A percentile compares a stretch with the other conserved stretches of the same genome.
phyloP scores from a whole-genome alignment of 2,797 vertebrate species.

The Fistularia tabacaria region DNA sequence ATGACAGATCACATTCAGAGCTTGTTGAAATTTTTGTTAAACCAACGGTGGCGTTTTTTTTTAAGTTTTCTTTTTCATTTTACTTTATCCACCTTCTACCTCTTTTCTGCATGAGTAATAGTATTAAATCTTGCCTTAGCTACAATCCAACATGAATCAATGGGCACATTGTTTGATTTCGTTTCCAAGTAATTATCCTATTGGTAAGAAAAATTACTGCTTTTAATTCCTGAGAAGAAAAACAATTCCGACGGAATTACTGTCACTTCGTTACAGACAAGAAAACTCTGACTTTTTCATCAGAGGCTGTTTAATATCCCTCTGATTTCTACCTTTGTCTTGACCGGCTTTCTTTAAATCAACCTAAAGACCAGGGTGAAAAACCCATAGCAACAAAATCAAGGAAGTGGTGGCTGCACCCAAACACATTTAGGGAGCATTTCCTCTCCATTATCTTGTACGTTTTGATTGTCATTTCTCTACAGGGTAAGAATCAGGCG shows the following conservation, averaged over 20 bases:
- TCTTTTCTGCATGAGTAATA: slow-evolving; percentile 24
- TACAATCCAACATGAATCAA: slow-evolving; percentile 43
- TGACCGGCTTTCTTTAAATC: neutral
- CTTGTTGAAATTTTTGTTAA: no score
- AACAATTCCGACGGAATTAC: slow-evolving; percentile 45
- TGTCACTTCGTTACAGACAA: slow-evolving; percentile 36
- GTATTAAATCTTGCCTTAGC: slow-evolving; percentile 16
- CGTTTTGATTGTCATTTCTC: slow-evolving; percentile 67
- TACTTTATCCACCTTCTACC: slow-evolving; percentile 9
- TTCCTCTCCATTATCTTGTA: slow-evolving; percentile 42
- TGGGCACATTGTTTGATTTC: slow-evolving; percentile 42
- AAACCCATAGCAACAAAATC: neutral
- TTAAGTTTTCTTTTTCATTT: neutral
- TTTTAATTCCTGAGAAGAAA: slow-evolving; percentile 44
- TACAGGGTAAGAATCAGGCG: slow-evolving; percentile 48
- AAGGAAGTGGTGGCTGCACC: slow-evolving; percentile 12
- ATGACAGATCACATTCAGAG: no score
- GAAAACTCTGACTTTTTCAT: slow-evolving; percentile 28
- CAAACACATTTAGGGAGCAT: slow-evolving; percentile 32
- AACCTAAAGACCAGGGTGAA: no score
- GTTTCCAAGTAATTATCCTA: slow-evolving; percentile 41
- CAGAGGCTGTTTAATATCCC: slow-evolving; percentile 28
- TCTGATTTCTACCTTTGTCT: slow-evolving; percentile 34
- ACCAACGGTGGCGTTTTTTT: no score
- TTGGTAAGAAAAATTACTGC: slow-evolving; percentile 38